Evolutionary conservation across 1,140 invertebrate genomes (phyloP), one percentile per base, ranked within the genome.

Genomic region (Platyscapa corneri): DNA sequence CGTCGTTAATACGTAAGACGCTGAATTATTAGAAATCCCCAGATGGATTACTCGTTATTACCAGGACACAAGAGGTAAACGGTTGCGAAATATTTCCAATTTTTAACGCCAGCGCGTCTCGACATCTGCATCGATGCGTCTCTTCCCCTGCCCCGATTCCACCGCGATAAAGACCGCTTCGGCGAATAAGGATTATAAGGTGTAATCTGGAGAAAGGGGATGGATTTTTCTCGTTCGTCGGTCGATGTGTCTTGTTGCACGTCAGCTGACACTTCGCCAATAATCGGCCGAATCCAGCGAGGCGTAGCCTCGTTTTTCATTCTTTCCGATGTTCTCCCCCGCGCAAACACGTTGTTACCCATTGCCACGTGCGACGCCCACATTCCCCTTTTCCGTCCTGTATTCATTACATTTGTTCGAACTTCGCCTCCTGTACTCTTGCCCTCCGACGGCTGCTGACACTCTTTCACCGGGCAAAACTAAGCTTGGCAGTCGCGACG

Each of bases 391-490:
- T 67, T 12, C 18, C 12, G 30, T 16, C 32, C 14, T 67, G 32
- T 34, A 67, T 78, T 34, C 30, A 72, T 82, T 49, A 34, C 32
- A 27, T 83, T 74, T 75, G 34, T 74, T 18, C 49, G 70, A 60
- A 83, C 75, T 75, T 75, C 49, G 49, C 18, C 2, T 53, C 8
- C 18, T 18, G 8, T 18, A 53, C 18, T 18, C 49, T 18, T 53
- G 8, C 49, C 16, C 3, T 27, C 23, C 42, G 42, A 46, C 6
- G 12, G 12, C 27, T 27, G 27, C 14, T 14, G 34, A 12, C 39
- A n/a, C 34, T 23, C 23, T 75, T 49, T 75, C 18, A 30, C 10
- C 5, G 67, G 32, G 32, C 3, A 49, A 75, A 75, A 49, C 42
- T 76, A 39, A 32, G 8, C 0, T 1, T 23, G 23, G 14, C 0